These are phyloP conservation scores for Brachymystax lenok DNA, from an alignment of 2,797 vertebrate genomes.

Conservation along the genomic window DNA sequence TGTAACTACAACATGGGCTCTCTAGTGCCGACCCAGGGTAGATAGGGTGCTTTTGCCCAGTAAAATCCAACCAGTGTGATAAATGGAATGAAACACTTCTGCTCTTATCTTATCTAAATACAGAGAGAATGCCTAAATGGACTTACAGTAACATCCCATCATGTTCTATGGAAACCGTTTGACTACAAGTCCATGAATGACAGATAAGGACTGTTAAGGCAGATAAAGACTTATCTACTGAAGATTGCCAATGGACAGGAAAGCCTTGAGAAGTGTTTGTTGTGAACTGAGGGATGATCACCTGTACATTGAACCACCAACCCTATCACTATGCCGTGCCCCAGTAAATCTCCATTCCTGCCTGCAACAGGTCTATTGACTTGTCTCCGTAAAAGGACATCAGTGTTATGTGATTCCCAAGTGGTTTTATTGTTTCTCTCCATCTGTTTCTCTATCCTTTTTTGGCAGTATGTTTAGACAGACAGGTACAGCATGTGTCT, in stretches of 20 bases:
- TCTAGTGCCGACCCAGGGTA: no score
- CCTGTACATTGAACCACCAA: not conserved
- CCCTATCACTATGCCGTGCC: not conserved
- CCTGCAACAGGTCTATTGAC: conserved; percentile 19
- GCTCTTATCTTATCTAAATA: no score
- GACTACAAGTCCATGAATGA: not conserved
- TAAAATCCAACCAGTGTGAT: no score
- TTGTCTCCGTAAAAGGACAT: conserved; percentile 4
- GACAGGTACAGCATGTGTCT: not conserved
- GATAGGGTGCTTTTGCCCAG: no score
- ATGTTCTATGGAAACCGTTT: not conserved
- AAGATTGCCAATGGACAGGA: not conserved
- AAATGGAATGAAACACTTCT: no score
- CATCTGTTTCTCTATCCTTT: not conserved
- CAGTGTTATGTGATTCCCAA: not conserved
- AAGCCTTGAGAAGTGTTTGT: conserved; percentile 7
- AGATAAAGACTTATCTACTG: conserved; percentile 14
- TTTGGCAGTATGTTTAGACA: not conserved
- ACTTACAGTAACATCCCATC: not conserved
- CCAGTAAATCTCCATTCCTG: not conserved
- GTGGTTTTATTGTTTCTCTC: not conserved
- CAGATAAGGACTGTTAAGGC: not conserved
- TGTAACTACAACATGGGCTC: no score
- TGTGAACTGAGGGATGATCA: not conserved
- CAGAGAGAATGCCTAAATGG: not conserved